A percentile compares a stretch with the other conserved stretches of the same genome.
These are phyloP conservation scores for Gambusia yucatana DNA, from an alignment of 2,797 vertebrate species.

Conservation along the genomic window DNA sequence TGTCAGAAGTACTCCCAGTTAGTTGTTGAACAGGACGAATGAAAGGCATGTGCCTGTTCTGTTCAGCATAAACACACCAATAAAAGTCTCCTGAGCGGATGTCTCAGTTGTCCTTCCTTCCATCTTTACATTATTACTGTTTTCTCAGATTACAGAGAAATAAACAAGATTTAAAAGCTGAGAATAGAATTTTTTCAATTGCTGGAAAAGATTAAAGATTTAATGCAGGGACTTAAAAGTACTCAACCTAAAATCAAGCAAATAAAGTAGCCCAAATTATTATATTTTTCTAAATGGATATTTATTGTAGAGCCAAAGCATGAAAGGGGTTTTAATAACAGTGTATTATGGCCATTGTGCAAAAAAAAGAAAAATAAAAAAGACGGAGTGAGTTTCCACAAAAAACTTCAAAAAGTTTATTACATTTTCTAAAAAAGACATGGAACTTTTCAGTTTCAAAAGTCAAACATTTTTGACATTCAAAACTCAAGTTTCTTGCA, in stretches of 20 bases:
- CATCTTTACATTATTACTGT: background rate
- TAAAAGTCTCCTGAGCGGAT: background rate
- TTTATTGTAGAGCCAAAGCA: no score
- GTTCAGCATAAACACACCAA: slow-evolving; percentile 10
- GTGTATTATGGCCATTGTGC: no score
- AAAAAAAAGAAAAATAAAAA: background rate
- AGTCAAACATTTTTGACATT: no score
- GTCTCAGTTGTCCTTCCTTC: background rate
- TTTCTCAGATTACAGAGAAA: background rate
- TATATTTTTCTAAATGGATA: background rate
- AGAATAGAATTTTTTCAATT: background rate
- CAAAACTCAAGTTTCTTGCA: no score
- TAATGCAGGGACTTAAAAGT: background rate
- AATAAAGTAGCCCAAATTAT: background rate
- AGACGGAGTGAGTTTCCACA: no score
- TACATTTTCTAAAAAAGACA: no score
- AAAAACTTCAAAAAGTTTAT: no score
- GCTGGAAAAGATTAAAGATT: background rate
- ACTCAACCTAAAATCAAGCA: no score
- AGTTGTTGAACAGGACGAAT: background rate
- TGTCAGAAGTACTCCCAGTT: background rate
- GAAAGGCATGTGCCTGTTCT: slow-evolving; percentile 2
- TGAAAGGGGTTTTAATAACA: no score
- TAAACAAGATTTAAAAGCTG: background rate
- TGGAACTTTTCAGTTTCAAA: no score